A percentile compares a stretch with the other conserved stretches of the same genome.
Evolutionary conservation across 2,797 vertebrate genomes (phyloP).

Genomic region (Malurus leucopterus): DNA sequence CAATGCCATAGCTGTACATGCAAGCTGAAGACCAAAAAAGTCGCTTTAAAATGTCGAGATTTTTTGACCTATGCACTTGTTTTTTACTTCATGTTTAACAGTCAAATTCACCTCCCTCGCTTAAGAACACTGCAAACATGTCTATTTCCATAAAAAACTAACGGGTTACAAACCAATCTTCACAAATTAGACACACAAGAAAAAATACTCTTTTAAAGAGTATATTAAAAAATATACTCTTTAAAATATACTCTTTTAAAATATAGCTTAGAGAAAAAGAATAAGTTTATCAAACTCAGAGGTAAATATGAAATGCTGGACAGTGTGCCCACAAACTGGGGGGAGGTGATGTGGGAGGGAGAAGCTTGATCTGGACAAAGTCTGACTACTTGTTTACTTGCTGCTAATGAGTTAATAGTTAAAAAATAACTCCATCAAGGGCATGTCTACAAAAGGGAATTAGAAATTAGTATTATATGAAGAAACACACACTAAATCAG

Average conservation of each 20-base stretch:
- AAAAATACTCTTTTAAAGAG: not conserved
- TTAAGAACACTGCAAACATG: not conserved
- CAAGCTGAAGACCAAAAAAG: not conserved
- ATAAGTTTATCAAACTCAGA: not conserved
- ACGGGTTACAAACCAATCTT: not conserved
- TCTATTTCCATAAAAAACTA: not conserved
- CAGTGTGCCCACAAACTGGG: not conserved
- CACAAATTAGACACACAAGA: not conserved
- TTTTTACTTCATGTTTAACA: not conserved
- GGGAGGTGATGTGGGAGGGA: not conserved
- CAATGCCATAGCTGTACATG: not conserved
- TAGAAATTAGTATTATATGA: not conserved
- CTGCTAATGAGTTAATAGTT: constrained; percentile 44
- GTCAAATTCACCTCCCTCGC: not conserved
- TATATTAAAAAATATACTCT: too few relatives aligned
- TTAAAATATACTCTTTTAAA: rapidly evolving
- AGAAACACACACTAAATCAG: not conserved
- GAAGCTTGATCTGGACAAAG: constrained; percentile 19
- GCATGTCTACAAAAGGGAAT: not conserved
- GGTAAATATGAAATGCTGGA: not conserved
- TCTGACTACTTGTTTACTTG: constrained; percentile 51
- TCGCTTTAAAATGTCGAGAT: not conserved
- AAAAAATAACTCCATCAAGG: constrained; percentile 52
- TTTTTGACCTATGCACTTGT: not conserved
- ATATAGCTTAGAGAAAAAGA: not conserved